phyloP scores from a whole-genome alignment of 2,797 vertebrate species.

The Pipistrellus kuhlii region DNA sequence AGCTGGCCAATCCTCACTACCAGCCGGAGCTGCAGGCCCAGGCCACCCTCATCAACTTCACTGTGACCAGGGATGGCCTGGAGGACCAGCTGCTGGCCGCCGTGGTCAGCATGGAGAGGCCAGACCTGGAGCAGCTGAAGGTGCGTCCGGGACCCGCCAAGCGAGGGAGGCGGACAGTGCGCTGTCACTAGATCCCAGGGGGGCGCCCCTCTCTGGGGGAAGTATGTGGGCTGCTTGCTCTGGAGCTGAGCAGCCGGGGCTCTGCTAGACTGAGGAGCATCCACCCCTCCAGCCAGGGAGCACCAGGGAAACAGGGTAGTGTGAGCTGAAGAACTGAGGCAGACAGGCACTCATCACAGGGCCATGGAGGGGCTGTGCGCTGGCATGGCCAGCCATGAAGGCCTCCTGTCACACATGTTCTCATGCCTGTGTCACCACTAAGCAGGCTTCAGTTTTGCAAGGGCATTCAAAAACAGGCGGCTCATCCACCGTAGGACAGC shows the following conservation, averaged over 20 bases:
- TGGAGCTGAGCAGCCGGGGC: neutral
- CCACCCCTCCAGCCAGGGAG: neutral
- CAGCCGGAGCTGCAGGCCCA: constrained; percentile 98
- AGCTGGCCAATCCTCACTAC: constrained; percentile 96
- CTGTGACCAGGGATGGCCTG: constrained; percentile 93
- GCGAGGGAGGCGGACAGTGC: too few species aligned
- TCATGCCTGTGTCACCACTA: neutral
- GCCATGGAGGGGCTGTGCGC: neutral
- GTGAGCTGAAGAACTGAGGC: neutral
- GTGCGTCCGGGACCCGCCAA: constrained; percentile 78
- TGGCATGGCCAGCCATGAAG: neutral
- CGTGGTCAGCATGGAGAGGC: constrained; percentile 95
- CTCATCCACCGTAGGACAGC: neutral
- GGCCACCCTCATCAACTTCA: constrained; percentile 98
- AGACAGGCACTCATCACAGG: neutral
- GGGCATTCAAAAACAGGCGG: neutral
- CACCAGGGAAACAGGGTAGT: neutral
- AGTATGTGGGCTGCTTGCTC: neutral
- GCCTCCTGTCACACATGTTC: neutral
- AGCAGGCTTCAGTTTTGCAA: neutral
- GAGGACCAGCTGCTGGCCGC: constrained; percentile 96
- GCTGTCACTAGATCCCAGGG: accelerated
- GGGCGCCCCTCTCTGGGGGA: neutral
- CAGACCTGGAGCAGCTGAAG: constrained; percentile 96
- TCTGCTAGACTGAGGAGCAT: neutral